These are phyloP conservation scores for Protula sp. DNA, from an alignment of 2,888 invertebrate species.

Conservation along the genomic window DNA sequence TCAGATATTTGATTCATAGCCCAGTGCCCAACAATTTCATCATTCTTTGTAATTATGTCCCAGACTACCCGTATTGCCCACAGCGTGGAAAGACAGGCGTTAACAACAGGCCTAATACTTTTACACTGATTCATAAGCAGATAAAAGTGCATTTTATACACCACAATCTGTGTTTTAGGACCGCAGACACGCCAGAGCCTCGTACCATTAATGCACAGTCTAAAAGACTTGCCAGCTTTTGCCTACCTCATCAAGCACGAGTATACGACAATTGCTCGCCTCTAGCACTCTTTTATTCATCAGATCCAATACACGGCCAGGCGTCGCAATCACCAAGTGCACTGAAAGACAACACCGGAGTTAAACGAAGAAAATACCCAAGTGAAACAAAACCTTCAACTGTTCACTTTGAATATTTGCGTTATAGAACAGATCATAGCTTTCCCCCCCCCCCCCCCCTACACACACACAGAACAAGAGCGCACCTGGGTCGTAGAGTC, in stretches of 20 bases:
- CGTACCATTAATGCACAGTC: too few relatives aligned
- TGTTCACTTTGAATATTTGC: too few relatives aligned
- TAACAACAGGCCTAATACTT: too few relatives aligned
- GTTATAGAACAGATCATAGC: too few relatives aligned
- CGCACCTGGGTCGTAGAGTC: slow-evolving; percentile 93
- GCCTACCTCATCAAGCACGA: slow-evolving; percentile 87
- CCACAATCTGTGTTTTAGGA: too few relatives aligned
- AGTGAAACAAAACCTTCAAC: not conserved
- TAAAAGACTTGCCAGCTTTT: too few relatives aligned
- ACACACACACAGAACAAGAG: too few relatives aligned
- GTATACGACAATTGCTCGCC: slow-evolving; percentile 91
- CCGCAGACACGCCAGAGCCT: too few relatives aligned
- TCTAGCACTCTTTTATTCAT: slow-evolving; percentile 95
- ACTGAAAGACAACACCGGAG: slow-evolving; percentile 62
- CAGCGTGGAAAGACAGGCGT: too few relatives aligned
- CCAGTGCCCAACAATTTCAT: slow-evolving; percentile 3
- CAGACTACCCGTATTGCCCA: not conserved
- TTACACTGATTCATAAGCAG: too few relatives aligned
- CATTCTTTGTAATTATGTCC: not conserved
- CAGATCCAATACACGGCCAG: slow-evolving; percentile 97
- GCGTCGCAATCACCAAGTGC: slow-evolving; percentile 98
- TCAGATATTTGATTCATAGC: slow-evolving; percentile 6
- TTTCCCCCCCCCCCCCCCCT: too few relatives aligned
- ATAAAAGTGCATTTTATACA: too few relatives aligned
- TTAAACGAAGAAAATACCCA: not conserved